Evolutionary conservation across 2,888 invertebrate species (phyloP), one percentile per base, ranked within the genome.

Genomic region (Epinotia nisella): DNA sequence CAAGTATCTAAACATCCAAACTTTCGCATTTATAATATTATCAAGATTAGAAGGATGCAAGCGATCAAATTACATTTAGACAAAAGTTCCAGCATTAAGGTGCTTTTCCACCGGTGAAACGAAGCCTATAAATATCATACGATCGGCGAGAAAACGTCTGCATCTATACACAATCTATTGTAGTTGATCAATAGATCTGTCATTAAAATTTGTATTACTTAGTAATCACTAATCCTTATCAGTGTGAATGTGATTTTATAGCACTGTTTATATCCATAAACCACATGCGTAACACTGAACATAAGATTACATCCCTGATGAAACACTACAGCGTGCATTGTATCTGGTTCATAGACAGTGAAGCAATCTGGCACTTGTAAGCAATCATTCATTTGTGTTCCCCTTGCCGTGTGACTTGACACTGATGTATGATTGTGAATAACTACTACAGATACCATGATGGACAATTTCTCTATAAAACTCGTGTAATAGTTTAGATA

Each of bases 361-460:
- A 75, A 81, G 84, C 77, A 88, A 90, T 90, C 82, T 79, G 77
- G 85, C 91, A 92, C 90, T 92, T 93, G 90, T 91, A 90, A 80
- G 91, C 90, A 91, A 91, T 92, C 91, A 92, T 92, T 90, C 89
- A 90, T 90, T 90, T 90, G 84, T 84, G 76, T 82, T 85, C 87
- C 81, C 81, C 80, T 80, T 81, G 78, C 78, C 76, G 74, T 75
- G 76, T 80, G 79, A 73, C 77, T 79, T 79, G 77, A 78, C 76
- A 79, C 75, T 78, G 76, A 79, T 78, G 51, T 77, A 75, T 76
- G 76, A 78, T 77, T 79, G 76, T 76, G 76, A 79, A 79, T 77
- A 77, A 76, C 70, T 71, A 58, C 65, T 61, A 66, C 72, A 70
- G 62, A 64, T 70, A 68, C 75, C 29, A 64, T 74, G 59, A 60